These are phyloP conservation scores for Oryzias woworae DNA, from an alignment of 2,113 vertebrate genomes.

Conservation along the genomic window DNA sequence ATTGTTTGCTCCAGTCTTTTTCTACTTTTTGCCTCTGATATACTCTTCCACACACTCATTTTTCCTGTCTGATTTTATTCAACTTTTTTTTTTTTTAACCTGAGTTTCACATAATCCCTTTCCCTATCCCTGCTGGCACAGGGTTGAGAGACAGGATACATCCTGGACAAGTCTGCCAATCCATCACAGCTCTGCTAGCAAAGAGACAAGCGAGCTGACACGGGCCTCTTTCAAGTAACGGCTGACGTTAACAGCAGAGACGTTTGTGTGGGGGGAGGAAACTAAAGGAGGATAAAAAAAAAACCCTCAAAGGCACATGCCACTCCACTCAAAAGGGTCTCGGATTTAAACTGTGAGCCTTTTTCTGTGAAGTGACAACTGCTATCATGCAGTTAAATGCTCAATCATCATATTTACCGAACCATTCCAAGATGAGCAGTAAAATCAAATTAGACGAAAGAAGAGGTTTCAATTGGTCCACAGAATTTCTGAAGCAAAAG, in stretches of 20 bases:
- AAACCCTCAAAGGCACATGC: too few species aligned
- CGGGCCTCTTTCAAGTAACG: neutral
- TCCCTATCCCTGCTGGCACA: neutral
- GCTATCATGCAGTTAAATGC: neutral
- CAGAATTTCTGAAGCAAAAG: constrained; percentile 1
- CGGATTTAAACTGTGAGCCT: neutral
- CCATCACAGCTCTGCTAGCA: neutral
- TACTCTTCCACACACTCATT: too few species aligned
- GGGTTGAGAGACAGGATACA: neutral
- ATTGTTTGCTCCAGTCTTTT: too few species aligned
- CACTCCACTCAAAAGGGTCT: neutral
- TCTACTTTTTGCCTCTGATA: too few species aligned
- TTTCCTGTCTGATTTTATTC: too few species aligned
- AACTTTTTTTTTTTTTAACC: neutral
- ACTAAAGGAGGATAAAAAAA: too few species aligned
- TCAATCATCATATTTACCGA: neutral
- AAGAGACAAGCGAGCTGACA: neutral
- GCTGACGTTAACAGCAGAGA: neutral
- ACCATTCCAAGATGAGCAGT: constrained; percentile 1
- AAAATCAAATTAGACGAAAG: neutral
- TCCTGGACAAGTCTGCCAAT: neutral
- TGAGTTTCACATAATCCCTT: neutral
- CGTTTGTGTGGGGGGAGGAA: too few species aligned
- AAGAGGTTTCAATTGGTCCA: neutral
- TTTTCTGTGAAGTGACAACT: neutral